Conservation (phyloP, 64 coral and sea anemone species). For the Porites lutea region DNA sequence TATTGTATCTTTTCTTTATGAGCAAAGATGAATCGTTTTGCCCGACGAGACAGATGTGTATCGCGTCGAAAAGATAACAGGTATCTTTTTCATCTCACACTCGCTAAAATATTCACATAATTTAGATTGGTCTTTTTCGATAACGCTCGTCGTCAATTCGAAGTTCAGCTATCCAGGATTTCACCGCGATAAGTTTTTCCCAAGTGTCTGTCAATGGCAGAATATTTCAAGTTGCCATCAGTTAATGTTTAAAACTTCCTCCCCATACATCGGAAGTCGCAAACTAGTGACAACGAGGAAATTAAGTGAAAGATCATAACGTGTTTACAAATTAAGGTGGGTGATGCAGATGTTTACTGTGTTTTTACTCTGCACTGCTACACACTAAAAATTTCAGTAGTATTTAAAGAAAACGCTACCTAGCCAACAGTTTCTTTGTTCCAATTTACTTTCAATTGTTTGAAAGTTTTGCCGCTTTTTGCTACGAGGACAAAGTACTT, state of each 20-base stretch:
- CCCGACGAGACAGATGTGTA: neutral
- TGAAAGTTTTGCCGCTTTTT: no score
- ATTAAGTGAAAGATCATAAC: no score
- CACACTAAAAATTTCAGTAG: no score
- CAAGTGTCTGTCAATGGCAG: neutral
- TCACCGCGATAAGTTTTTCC: constrained; percentile 12
- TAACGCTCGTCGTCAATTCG: neutral
- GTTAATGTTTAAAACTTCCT: neutral
- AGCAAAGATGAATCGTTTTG: neutral
- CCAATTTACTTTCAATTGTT: no score
- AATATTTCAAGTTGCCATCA: neutral
- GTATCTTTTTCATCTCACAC: constrained; percentile 5
- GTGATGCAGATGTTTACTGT: no score
- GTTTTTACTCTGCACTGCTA: no score
- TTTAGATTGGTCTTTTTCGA: neutral
- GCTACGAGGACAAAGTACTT: no score
- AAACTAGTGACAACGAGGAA: no score
- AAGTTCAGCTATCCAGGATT: neutral
- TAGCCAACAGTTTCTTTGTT: no score
- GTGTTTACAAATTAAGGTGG: no score
- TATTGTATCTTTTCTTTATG: neutral
- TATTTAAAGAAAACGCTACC: no score
- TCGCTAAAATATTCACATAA: constrained; percentile 23
- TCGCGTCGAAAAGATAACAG: constrained; percentile 3
- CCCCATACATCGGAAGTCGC: no score